Conservation (phyloP, 2,888 invertebrate genomes). For the Fabriciana adippe region DNA sequence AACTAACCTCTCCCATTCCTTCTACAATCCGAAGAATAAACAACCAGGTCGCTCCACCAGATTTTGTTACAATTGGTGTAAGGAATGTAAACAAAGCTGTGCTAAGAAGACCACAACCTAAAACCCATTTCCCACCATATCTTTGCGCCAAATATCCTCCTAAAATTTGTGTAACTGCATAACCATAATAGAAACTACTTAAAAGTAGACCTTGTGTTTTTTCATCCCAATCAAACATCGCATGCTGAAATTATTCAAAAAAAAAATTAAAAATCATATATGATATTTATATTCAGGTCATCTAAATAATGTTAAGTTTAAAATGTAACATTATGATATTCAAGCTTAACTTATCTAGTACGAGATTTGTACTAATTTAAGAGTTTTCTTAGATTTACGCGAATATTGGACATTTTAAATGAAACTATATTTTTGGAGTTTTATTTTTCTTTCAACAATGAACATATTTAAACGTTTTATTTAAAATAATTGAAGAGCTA, state of each 20-base stretch:
- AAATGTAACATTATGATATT: no score
- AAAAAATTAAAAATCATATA: not conserved
- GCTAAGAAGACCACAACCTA: slow-evolving; percentile 87
- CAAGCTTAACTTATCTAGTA: no score
- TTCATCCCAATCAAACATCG: slow-evolving; percentile 82
- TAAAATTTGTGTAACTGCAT: slow-evolving; percentile 87
- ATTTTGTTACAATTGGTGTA: slow-evolving; percentile 84
- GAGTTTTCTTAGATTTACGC: no score
- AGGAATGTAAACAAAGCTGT: slow-evolving; percentile 88
- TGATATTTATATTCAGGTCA: not conserved
- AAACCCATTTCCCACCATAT: slow-evolving; percentile 88
- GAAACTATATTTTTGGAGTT: no score
- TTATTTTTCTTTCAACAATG: no score
- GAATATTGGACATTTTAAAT: no score
- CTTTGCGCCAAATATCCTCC: slow-evolving; percentile 88
- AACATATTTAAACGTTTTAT: no score
- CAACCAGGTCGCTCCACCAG: slow-evolving; percentile 64
- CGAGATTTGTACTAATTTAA: no score
- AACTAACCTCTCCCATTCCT: slow-evolving; percentile 85
- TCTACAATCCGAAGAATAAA: slow-evolving; percentile 79
- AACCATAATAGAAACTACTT: slow-evolving; percentile 89
- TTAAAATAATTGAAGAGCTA: no score
- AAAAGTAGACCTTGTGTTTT: slow-evolving; percentile 85
- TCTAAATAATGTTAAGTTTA: not conserved
- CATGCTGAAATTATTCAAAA: slow-evolving; percentile 36